Evolutionary conservation across 2,888 invertebrate genomes (phyloP).

Genomic region (Tridacna crocea): DNA sequence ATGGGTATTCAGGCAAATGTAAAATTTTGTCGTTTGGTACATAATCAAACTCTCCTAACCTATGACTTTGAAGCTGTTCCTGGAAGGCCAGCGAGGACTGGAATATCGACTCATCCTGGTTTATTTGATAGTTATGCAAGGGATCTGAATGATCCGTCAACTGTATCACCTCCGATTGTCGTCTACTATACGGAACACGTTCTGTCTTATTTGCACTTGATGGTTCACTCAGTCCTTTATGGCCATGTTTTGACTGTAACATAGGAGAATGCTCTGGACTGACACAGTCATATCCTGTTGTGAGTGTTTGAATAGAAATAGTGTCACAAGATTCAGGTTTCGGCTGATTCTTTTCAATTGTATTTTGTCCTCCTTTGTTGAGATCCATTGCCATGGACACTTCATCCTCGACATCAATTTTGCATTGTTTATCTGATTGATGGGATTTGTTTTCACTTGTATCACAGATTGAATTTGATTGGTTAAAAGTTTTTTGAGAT

Average conservation of each 20-base stretch:
- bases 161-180: slow-evolving; percentile 45
- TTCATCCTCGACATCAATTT: no score
- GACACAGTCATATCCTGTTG: neutral
- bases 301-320: neutral
- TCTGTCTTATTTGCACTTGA: neutral
- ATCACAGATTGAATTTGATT: slow-evolving; percentile 24
- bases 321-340: no score
- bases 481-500: neutral
- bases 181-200: neutral
- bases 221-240: neutral
- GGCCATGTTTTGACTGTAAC: neutral
- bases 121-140: slow-evolving; percentile 87
- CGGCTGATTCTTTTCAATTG: no score
- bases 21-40: no score
- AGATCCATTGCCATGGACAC: no score
- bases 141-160: slow-evolving; percentile 88
- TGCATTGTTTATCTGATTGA: no score
- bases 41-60: slow-evolving; percentile 38
- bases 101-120: slow-evolving; percentile 84
- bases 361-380: no score
- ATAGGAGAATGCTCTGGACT: neutral
- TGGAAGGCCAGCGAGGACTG: slow-evolving; percentile 67
- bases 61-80: slow-evolving; percentile 69
- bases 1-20: no score
- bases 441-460: neutral